Conservation (phyloP, 2,113 vertebrate genomes). For the Lota lota region DNA sequence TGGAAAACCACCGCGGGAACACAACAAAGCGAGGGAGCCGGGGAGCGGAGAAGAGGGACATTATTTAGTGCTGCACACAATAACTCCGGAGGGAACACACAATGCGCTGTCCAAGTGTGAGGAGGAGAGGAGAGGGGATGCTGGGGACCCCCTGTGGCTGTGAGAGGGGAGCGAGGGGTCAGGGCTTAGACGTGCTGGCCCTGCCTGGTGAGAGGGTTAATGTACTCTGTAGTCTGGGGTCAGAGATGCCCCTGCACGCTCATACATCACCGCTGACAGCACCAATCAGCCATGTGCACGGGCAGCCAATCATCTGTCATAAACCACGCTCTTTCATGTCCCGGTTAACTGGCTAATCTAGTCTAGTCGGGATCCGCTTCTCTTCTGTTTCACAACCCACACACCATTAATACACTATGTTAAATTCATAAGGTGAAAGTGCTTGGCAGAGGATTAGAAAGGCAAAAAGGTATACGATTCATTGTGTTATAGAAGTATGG, state of each 20-base stretch:
- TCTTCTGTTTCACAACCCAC: slow-evolving; percentile 4
- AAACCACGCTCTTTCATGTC: slow-evolving; percentile 20
- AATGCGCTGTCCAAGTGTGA: slow-evolving; percentile 54
- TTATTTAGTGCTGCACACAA: slow-evolving; percentile 58
- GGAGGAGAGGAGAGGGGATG: slow-evolving; percentile 38
- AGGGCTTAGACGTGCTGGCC: slow-evolving; percentile 60
- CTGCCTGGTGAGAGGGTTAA: slow-evolving; percentile 61
- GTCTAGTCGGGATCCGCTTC: slow-evolving; percentile 5
- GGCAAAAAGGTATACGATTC: too few species aligned
- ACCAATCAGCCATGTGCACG: slow-evolving; percentile 39
- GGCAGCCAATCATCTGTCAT: slow-evolving; percentile 35
- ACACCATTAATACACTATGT: neutral
- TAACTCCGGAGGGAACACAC: slow-evolving; percentile 41
- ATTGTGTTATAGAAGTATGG: too few species aligned
- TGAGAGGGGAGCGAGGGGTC: slow-evolving; percentile 55
- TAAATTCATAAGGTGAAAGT: too few species aligned
- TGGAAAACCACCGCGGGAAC: slow-evolving; percentile 21
- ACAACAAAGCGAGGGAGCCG: neutral
- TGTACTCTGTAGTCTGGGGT: slow-evolving; percentile 72
- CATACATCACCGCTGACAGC: slow-evolving; percentile 65
- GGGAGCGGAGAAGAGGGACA: slow-evolving; percentile 30
- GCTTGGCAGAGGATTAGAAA: too few species aligned
- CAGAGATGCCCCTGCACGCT: slow-evolving; percentile 56
- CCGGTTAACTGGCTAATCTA: slow-evolving; percentile 7
- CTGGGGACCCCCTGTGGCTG: slow-evolving; percentile 63